Base-by-base conservation (phyloP, 2,888 invertebrate species). In the Tenthredo distinguenda region DNA sequence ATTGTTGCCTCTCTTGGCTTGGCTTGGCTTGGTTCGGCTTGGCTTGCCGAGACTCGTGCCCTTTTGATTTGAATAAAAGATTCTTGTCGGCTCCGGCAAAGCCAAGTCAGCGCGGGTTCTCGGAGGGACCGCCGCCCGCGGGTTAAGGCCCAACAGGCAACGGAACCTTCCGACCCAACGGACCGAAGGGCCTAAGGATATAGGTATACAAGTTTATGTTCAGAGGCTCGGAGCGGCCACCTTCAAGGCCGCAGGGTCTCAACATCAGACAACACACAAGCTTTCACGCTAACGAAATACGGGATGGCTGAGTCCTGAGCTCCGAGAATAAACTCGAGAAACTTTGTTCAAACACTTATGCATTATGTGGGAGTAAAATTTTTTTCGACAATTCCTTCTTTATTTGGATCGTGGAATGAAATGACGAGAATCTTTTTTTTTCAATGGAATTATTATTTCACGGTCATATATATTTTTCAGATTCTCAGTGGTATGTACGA, bases 21-120 rank as follows among this genome's bases (percentile, higher is more conserved):
- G 34, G 72, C 43, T 72, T 40, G 43, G 40, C 50, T 50, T 34
- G 79, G 81, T 15, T 40, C 40, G 37, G 74, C 37, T 40, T 40
- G n/a, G 81, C 81, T 37, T 40, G 62, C 81, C 62, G 40, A 65
- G 83, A 31, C 83, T 65, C 55, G 68, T 68, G 83, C 83, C 83
- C 83, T 83, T 83, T 81, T 83, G 15, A 83, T 83, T 83, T 83
- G 83, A 83, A 83, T 83, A 83, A 83, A 58, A 83, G 83, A 83
- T 83, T 71, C 68, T 83, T 83, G 83, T 83, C 83, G 83, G 83
- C 83, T 68, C 18, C 58, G 40, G 81, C 81, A 81, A 58, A 81
- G 81, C 81, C 81, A 37, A 81, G 40, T 50, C 12, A 62, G 40
- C 34, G n/a, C 31, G n/a, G 58, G 40, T 81, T 81, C 81, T 81